Evolutionary conservation across 1,140 invertebrate genomes (phyloP), one percentile per base, ranked within the genome.

Genomic region (Geopemphigus sp.): DNA sequence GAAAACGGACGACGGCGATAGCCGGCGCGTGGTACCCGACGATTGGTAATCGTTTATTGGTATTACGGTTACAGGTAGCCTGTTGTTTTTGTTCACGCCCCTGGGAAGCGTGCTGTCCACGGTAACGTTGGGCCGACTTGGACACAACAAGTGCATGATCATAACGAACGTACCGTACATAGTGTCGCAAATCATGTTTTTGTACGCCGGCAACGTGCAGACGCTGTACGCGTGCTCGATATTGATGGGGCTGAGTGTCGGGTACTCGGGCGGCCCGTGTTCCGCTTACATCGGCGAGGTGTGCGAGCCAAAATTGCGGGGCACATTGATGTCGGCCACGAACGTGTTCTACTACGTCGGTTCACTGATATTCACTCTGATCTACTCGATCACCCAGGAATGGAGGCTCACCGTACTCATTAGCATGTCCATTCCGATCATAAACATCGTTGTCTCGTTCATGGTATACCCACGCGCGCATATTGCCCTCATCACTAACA

Each of bases 231-330:
- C 61, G 5, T 61, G 82, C 0, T 54, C 74, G 15, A 80, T 82
- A 11, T 22, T 83, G 17, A 83, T 83, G 81, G 83, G 83, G 0
- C 59, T 84, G 3, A 87, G 87, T 22, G 85, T 86, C 24, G 88
- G 88, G 0, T 84, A 88, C 6, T 86, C 87, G 85, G 82, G 82
- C 12, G 88, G 87, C 17, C 87, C 88, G 3, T 86, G 88, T 39
- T 84, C 86, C 56, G 85, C 87, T 6, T 88, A 88, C 78, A 85
- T 88, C 8, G 86, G 86, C 5, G 87, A 88, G 84, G 86, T 88
- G 10, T 86, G 86, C 85, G 87, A 85, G 84, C 82, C 73, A 68
- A 50, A 72, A 14, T 54, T 81, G 5, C 63, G 82, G n/a, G 82
- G 82, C 17, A 14, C 80, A 5, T n/a, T 82, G 15, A 82, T 63